A percentile compares a stretch with the other conserved stretches of the same genome.
phyloP scores from a whole-genome alignment of 2,113 vertebrate genomes.

The Zootoca vivipara region DNA sequence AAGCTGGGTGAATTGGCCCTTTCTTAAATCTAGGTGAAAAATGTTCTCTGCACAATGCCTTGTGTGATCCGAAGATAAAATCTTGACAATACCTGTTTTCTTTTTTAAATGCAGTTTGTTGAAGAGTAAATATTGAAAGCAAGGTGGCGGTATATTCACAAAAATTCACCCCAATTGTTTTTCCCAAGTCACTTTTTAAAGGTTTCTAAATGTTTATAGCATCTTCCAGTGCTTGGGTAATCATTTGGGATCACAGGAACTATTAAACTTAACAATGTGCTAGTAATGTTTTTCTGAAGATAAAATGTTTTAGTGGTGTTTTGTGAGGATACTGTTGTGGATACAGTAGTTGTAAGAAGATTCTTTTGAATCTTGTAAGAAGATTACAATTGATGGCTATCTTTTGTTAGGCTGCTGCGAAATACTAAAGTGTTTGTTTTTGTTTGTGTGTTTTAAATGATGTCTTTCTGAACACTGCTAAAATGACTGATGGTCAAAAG shows the following conservation, averaged over 20 bases:
- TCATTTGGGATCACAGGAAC: background rate
- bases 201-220: background rate
- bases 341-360: background rate
- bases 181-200: background rate
- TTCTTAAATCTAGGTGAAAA: background rate
- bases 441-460: background rate
- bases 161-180: background rate
- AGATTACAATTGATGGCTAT: background rate
- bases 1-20: background rate
- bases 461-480: background rate
- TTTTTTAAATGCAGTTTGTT: background rate
- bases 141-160: background rate
- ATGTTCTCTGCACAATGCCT: background rate
- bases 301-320: background rate
- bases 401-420: background rate
- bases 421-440: background rate
- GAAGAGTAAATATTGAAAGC: background rate
- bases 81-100: background rate
- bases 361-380: background rate
- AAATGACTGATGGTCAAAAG: background rate
- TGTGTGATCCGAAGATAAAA: background rate
- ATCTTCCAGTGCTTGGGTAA: background rate
- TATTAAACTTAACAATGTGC: background rate
- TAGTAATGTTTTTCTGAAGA: background rate
- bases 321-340: background rate